Evolutionary conservation across 2,888 invertebrate genomes (phyloP).

Genomic region (Drosophila fulvimacula): DNA sequence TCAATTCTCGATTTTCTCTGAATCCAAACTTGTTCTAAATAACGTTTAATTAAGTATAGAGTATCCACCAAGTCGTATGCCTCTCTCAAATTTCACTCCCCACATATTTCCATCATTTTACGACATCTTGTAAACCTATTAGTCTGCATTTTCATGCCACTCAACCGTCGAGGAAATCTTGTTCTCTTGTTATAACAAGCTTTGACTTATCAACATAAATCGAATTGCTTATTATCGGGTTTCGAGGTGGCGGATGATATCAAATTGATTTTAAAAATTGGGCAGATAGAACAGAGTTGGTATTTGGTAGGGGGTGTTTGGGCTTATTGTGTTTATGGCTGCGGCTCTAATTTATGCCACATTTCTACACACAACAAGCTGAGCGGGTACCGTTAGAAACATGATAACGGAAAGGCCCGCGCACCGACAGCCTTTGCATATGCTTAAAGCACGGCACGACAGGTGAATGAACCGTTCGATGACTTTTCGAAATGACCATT

Average conservation of each 20-base stretch:
- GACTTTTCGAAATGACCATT: conserved; percentile 70
- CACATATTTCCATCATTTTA: conserved; percentile 8
- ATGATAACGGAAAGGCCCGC: conserved; percentile 15
- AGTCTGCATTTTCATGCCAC: conserved; percentile 24
- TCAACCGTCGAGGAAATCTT: conserved; percentile 46
- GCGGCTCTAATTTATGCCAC: conserved; percentile 59
- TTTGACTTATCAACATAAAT: conserved; percentile 58
- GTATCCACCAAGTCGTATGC: background rate
- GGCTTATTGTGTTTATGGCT: conserved; percentile 6
- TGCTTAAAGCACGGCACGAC: conserved; percentile 51
- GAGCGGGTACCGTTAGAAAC: conserved; percentile 53
- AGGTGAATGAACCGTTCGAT: conserved; percentile 72
- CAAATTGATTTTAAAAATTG: conserved; percentile 56
- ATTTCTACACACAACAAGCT: conserved; percentile 46
- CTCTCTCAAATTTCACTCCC: background rate
- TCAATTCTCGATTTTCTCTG: too few relatives aligned
- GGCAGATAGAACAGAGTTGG: conserved; percentile 11
- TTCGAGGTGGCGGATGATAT: conserved; percentile 49
- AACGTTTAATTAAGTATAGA: background rate
- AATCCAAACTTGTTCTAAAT: background rate
- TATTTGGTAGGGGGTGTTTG: conserved; percentile 40
- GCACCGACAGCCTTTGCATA: conserved; percentile 48
- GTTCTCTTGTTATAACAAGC: conserved; percentile 37
- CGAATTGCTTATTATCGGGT: conserved; percentile 40
- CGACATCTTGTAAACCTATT: conserved; percentile 29